Evolutionary conservation across 2,888 invertebrate genomes (phyloP).

Genomic region (Toxonevra muliebris): DNA sequence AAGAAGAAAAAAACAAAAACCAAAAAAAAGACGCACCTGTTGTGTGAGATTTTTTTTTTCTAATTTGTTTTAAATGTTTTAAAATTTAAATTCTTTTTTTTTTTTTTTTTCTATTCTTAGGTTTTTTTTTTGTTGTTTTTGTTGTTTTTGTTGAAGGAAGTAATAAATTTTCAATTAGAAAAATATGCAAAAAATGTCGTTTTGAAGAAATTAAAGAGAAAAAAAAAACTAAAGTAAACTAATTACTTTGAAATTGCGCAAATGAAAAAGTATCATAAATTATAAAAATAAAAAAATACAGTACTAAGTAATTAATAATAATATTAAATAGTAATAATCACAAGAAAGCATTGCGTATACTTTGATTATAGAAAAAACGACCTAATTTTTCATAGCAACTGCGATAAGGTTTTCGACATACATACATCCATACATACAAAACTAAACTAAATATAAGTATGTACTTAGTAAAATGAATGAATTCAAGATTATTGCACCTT

Average conservation of each 20-base stretch:
- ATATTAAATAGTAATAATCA: background rate
- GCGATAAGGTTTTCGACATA: background rate
- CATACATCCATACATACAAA: no score
- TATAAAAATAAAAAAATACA: background rate
- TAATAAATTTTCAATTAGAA: slow-evolving; percentile 31
- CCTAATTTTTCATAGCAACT: background rate
- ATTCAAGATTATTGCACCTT: no score
- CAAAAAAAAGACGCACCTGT: background rate
- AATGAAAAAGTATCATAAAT: background rate
- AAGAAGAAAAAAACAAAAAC: background rate
- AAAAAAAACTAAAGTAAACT: background rate
- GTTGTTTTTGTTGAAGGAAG: slow-evolving; percentile 14
- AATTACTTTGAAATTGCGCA: slow-evolving; percentile 12
- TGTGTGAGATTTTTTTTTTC: no score
- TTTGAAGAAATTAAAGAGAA: background rate
- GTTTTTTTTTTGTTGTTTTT: background rate
- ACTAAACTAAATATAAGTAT: no score
- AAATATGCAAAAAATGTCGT: slow-evolving; percentile 30
- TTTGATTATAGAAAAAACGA: background rate
- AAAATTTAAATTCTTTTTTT: no score
- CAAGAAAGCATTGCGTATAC: background rate
- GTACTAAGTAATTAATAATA: background rate
- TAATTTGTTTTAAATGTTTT: no score
- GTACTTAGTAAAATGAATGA: no score
- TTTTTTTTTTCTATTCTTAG: no score